Conservation (phyloP, 2,888 invertebrate genomes). For the Elaeidobius kamerunicus region DNA sequence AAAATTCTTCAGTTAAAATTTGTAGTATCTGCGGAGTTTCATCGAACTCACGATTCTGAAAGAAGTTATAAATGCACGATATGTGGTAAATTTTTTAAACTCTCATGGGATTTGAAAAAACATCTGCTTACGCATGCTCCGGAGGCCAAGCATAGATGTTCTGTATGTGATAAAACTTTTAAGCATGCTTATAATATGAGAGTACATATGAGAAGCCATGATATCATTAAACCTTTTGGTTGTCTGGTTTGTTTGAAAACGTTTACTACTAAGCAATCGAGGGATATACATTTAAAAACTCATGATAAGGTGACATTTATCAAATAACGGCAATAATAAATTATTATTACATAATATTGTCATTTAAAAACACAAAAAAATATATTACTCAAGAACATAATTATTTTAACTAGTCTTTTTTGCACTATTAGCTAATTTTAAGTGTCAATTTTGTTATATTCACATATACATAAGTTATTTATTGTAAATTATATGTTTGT, state of each 20-base stretch:
- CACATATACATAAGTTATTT: background rate
- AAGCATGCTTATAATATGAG: constrained; percentile 47
- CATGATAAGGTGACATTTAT: constrained; percentile 34
- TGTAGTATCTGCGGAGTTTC: constrained; percentile 23
- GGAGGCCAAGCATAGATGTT: constrained; percentile 46
- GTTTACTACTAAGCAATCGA: constrained; percentile 38
- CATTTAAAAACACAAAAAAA: background rate
- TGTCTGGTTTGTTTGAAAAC: constrained; percentile 32
- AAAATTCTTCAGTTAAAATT: constrained; percentile 19
- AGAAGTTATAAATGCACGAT: constrained; percentile 51
- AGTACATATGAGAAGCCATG: constrained; percentile 34
- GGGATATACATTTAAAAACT: constrained; percentile 28
- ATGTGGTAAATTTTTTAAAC: constrained; percentile 50
- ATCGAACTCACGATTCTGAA: constrained; percentile 45
- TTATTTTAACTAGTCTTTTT: too few relatives aligned
- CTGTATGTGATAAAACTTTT: constrained; percentile 53
- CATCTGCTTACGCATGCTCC: constrained; percentile 50
- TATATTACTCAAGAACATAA: background rate
- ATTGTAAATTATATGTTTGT: too few relatives aligned
- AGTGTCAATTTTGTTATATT: background rate
- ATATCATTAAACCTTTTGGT: constrained; percentile 32
- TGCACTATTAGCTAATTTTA: background rate
- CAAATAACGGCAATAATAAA: too few relatives aligned
- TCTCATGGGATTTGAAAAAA: constrained; percentile 30
- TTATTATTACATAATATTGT: background rate